Base-by-base conservation (phyloP, 2,797 vertebrate species). In the Alectoris magna region DNA sequence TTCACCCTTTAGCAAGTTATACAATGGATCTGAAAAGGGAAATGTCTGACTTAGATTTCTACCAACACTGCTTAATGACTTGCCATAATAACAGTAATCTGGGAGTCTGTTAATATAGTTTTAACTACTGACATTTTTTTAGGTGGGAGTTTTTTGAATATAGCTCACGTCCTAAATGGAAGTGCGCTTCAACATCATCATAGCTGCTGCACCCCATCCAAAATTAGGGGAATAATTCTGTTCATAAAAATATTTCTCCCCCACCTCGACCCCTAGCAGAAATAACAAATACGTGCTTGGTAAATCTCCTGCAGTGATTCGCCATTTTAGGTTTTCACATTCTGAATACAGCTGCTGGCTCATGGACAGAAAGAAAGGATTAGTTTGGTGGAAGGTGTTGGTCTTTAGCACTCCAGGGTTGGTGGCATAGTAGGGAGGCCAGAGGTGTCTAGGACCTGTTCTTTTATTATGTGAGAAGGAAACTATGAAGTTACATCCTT, bases 21-120 rank as follows among this genome's bases (percentile, higher is more conserved):
- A 24, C 23, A 66, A 10, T 6, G 2, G 16, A 85, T 89, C 26
- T 27, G 68, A 77, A 77, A 41, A 74, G 18, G 46, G 53, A 80
- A 87, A 84, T 76, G 5, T 91, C 79, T 92, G 84, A 91, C 87
- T 66, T 77, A 75, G 27, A 18, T 79, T 90, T 92, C 58, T 74
- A 18, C 41, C 38, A 62, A 0, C 38, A 43, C 26, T 48, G 26
- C 0, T 2, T 90, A 82, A 77, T 77, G 58, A 60, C 6, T 68
- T 4, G 1, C 49, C 79, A 59, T 84, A 80, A 82, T 71, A 87
- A 74, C 23, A 88, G 58, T 87, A 58, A 60, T 88, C 55, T 86
- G 31, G 2, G 55, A 88, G 55, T 31, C 69, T 90, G 15, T 39
- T 87, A 76, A 75, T 77, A 49, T 72, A 69, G 83, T 89, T 96